Percentiles rank a stretch among this genome's conserved stretches.
phyloP scores from a whole-genome alignment of 2,888 invertebrate genomes.

The Neuroscelio doddi region DNA sequence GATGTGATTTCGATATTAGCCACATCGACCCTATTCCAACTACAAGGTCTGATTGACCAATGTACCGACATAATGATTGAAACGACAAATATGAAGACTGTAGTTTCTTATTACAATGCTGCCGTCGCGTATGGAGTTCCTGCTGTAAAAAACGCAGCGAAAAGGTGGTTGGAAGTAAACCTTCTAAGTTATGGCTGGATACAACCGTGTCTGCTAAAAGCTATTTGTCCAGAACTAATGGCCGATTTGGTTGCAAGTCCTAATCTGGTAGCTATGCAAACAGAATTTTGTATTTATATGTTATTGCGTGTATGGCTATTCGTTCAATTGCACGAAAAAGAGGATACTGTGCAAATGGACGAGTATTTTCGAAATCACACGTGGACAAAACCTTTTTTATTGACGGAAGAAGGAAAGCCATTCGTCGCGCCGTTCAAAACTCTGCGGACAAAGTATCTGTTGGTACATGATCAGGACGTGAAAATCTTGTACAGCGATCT shows the following conservation, averaged over 20 bases:
- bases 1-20: conserved; percentile 81
- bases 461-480: conserved; percentile 81
- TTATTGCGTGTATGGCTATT: conserved; percentile 79
- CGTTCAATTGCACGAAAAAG: conserved; percentile 59
- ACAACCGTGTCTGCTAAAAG: conserved; percentile 75
- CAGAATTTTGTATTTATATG: conserved; percentile 84
- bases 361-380: conserved; percentile 64
- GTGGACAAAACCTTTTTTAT: conserved; percentile 75
- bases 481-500: conserved; percentile 79
- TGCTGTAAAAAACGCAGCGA: conserved; percentile 77
- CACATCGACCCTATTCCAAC: conserved; percentile 82
- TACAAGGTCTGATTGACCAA: conserved; percentile 82
- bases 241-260: conserved; percentile 77
- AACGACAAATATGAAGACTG: conserved; percentile 81
- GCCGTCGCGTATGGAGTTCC: conserved; percentile 80
- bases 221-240: conserved; percentile 81
- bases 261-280: conserved; percentile 82
- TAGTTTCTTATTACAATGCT: conserved; percentile 80
- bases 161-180: conserved; percentile 82
- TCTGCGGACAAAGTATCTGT: conserved; percentile 79
- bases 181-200: conserved; percentile 77
- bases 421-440: conserved; percentile 78
- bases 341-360: conserved; percentile 57
- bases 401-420: conserved; percentile 75
- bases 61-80: conserved; percentile 84